These are phyloP conservation scores for Myotis brandtii DNA, from an alignment of 2,113 vertebrate genomes.

Conservation along the genomic window DNA sequence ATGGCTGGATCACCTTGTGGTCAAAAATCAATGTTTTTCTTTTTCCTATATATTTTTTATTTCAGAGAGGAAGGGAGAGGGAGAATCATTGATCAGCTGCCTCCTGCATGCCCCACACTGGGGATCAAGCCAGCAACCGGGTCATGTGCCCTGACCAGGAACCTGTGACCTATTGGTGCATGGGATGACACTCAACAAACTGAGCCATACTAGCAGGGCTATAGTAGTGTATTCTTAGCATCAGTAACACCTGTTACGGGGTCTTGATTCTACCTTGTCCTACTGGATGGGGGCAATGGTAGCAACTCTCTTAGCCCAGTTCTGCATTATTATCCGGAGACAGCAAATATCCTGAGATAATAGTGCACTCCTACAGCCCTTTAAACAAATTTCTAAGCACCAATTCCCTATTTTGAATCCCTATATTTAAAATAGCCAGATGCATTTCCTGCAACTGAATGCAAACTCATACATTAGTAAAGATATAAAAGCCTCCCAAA, in stretches of 20 bases:
- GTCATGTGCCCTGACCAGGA: too few species aligned
- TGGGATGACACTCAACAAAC: too few species aligned
- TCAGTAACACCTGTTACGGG: background rate
- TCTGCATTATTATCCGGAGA: background rate
- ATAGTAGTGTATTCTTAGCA: background rate
- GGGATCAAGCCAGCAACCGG: too few species aligned
- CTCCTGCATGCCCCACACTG: too few species aligned
- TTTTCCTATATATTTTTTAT: too few species aligned
- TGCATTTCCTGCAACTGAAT: background rate
- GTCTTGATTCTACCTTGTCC: background rate
- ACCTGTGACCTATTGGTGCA: too few species aligned
- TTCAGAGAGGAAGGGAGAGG: too few species aligned
- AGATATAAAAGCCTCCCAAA: conserved; percentile 8
- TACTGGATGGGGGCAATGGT: background rate
- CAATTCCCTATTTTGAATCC: background rate
- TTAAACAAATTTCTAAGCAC: background rate
- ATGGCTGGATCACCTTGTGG: background rate
- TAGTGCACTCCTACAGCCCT: background rate
- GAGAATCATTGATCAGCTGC: too few species aligned
- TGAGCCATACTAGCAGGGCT: background rate
- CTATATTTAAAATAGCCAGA: conserved; percentile 31
- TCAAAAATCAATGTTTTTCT: conserved; percentile 18
- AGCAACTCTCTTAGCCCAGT: background rate
- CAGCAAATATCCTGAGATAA: too few species aligned
- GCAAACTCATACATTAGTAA: background rate